Conservation (phyloP, 2,888 invertebrate genomes). For the Nymphalis polychloros region DNA sequence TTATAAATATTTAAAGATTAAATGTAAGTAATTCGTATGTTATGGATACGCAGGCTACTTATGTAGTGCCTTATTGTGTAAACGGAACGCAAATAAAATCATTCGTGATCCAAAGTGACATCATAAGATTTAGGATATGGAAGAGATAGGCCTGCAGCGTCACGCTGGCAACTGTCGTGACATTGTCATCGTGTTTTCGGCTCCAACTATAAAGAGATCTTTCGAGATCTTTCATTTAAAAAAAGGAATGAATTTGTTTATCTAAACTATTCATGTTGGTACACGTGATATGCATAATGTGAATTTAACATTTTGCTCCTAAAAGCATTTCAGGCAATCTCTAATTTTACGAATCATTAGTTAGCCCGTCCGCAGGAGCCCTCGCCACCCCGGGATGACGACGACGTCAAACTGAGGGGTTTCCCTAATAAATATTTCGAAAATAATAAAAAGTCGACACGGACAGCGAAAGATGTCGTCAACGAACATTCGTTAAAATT, state of each 20-base stretch:
- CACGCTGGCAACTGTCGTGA: conserved; percentile 39
- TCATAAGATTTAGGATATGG: conserved; percentile 17
- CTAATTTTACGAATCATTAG: conserved; percentile 51
- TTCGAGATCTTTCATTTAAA: conserved; percentile 15
- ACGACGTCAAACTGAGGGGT: conserved; percentile 40
- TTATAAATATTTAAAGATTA: too few relatives aligned
- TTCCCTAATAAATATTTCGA: conserved; percentile 42
- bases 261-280: conserved; percentile 27
- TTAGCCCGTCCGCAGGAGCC: conserved; percentile 36
- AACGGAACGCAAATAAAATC: not conserved
- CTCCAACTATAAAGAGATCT: conserved; percentile 20
- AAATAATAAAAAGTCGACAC: conserved; percentile 50
- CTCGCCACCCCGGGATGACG: conserved; percentile 37
- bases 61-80: not conserved
- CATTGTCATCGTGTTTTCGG: conserved; percentile 16
- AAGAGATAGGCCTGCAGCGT: conserved; percentile 35
- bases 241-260: conserved; percentile 17
- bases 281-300: conserved; percentile 39
- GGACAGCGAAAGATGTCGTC: conserved; percentile 46
- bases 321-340: conserved; percentile 41
- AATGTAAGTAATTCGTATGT: too few relatives aligned
- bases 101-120: conserved; percentile 11
- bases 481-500: conserved; percentile 57
- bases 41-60: too few relatives aligned
- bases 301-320: conserved; percentile 37